phyloP scores from a whole-genome alignment of 2,888 invertebrate species.

The Yponomeuta malinellus region DNA sequence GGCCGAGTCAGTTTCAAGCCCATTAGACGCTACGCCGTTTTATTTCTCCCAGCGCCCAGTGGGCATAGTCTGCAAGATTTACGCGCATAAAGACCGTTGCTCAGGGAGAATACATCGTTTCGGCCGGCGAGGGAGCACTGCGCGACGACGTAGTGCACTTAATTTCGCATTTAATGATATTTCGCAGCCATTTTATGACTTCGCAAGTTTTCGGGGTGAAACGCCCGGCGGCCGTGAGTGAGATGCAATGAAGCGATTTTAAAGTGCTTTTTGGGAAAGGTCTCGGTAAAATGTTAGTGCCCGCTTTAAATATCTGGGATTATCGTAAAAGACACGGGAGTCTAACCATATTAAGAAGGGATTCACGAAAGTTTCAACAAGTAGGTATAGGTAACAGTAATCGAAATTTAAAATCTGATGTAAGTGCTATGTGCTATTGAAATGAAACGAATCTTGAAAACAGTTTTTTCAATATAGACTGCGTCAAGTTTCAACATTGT shows the following conservation, averaged over 20 bases:
- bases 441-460: too few relatives aligned
- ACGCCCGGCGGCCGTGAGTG: neutral
- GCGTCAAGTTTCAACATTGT: too few relatives aligned
- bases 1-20: neutral
- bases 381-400: too few relatives aligned
- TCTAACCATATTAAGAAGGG: too few relatives aligned
- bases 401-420: too few relatives aligned
- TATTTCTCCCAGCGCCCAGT: slow-evolving; percentile 26
- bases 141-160: slow-evolving; percentile 13
- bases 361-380: too few relatives aligned
- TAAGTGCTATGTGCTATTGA: too few relatives aligned
- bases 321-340: too few relatives aligned
- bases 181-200: slow-evolving; percentile 6
- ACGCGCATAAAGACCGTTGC: slow-evolving; percentile 26
- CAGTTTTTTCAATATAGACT: too few relatives aligned
- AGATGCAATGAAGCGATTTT: neutral
- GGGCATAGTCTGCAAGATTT: slow-evolving; percentile 27
- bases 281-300: neutral
- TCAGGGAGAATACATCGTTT: slow-evolving; percentile 17
- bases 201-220: slow-evolving; percentile 4
- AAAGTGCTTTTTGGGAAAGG: neutral
- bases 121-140: slow-evolving; percentile 13
- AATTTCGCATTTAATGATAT: slow-evolving; percentile 10
- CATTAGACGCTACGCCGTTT: slow-evolving; percentile 28
- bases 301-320: too few relatives aligned